Conservation (phyloP, 2,113 vertebrate species). For the Malaclemys terrapin region DNA sequence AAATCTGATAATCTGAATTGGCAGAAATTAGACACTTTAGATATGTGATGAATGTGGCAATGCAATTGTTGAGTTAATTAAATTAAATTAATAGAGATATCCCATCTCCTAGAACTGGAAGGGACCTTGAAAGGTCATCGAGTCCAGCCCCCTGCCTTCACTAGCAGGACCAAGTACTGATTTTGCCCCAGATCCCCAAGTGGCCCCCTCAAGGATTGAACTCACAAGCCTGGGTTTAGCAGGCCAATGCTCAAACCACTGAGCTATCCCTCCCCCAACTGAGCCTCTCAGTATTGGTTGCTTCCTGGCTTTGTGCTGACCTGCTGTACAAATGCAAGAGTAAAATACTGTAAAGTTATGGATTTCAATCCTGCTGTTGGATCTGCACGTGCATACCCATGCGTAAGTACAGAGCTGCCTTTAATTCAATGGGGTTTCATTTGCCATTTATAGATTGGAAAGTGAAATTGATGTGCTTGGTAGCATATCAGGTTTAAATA, state of each 20-base stretch:
- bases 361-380: background rate
- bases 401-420: fast-evolving
- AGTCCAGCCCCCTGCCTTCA: no score
- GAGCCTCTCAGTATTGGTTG: background rate
- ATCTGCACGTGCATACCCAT: fast-evolving
- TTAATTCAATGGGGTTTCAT: background rate
- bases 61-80: background rate
- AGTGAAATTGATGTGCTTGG: background rate
- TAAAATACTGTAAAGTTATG: background rate
- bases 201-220: no score
- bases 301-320: background rate
- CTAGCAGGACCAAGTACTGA: no score
- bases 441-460: background rate
- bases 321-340: background rate
- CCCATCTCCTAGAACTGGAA: no score
- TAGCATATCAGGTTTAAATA: background rate
- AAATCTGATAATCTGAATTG: background rate
- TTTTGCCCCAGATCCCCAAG: no score
- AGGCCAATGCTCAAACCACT: no score
- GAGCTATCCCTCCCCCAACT: no score
- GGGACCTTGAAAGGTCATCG: no score
- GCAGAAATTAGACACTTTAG: fast-evolving
- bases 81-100: no score
- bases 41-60: fast-evolving
- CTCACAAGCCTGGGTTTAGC: no score